Percentiles rank a stretch among this genome's conserved stretches.
Evolutionary conservation across 2,797 vertebrate species (phyloP).

Genomic region (Gymnoscopelus braueri): DNA sequence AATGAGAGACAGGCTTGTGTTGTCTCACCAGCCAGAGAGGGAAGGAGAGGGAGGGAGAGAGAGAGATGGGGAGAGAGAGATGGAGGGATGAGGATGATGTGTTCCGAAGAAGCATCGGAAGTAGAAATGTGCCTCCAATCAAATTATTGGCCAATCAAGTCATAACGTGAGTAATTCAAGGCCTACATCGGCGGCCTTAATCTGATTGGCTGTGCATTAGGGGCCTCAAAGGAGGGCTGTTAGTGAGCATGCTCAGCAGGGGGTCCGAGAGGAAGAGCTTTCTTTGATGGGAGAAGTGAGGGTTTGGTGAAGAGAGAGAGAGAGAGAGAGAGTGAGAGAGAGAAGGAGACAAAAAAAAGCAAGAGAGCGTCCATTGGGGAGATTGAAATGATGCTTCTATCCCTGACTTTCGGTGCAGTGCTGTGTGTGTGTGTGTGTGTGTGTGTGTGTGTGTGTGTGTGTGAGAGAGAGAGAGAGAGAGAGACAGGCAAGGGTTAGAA

Average conservation of each 20-base stretch:
- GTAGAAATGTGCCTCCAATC: slow-evolving; percentile 90
- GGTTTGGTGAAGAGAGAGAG: slow-evolving; percentile 29
- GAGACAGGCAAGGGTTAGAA: slow-evolving; percentile 19
- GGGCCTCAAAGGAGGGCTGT: slow-evolving; percentile 67
- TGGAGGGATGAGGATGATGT: slow-evolving; percentile 48
- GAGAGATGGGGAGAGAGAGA: slow-evolving; percentile 27
- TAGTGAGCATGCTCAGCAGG: slow-evolving; percentile 54
- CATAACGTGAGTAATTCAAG: slow-evolving; percentile 91
- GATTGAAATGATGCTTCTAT: slow-evolving; percentile 44
- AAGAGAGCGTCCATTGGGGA: background rate
- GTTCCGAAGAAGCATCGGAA: slow-evolving; percentile 65
- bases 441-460: too few relatives aligned
- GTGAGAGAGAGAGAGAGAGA: slow-evolving; percentile 29
- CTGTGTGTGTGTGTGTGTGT: background rate
- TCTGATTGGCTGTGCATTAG: slow-evolving; percentile 90
- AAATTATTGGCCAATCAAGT: slow-evolving; percentile 93
- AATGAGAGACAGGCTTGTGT: slow-evolving; percentile 56
- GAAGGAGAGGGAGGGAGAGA: background rate
- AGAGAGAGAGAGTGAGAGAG: slow-evolving; percentile 13
- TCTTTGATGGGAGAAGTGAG: slow-evolving; percentile 63
- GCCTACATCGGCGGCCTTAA: slow-evolving; percentile 87
- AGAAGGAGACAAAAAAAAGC: background rate
- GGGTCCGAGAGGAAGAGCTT: slow-evolving; percentile 48
- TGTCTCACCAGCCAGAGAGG: slow-evolving; percentile 42
- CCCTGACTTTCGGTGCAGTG: slow-evolving; percentile 40